These are phyloP conservation scores for Oreamnos americanus DNA, from an alignment of 2,113 vertebrate species.

Conservation along the genomic window DNA sequence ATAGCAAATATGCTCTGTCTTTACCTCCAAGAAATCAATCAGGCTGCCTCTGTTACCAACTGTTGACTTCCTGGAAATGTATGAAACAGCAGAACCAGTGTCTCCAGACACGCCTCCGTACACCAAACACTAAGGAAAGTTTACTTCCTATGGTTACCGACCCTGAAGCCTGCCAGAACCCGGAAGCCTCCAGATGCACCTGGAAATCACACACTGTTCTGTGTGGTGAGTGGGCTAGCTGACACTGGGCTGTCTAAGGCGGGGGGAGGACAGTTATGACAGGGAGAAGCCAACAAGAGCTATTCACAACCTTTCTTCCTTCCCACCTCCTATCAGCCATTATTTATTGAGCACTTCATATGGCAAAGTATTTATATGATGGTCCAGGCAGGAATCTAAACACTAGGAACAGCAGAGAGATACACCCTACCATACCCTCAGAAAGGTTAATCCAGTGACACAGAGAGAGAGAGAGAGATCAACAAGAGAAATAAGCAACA, in stretches of 20 bases:
- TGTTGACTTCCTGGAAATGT: constrained; percentile 39
- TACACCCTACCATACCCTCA: neutral
- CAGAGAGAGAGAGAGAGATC: neutral
- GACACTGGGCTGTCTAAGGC: neutral
- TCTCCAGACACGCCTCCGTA: neutral
- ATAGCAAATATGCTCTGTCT: constrained; percentile 33
- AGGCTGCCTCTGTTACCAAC: constrained; percentile 48
- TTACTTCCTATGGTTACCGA: neutral
- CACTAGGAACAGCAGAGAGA: neutral
- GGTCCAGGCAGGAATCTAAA: neutral
- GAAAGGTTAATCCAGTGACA: neutral
- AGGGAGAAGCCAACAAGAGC: neutral
- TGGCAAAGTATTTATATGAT: neutral
- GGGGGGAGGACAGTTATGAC: neutral
- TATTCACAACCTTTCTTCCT: neutral
- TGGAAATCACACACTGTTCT: neutral
- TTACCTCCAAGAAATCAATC: constrained; percentile 41
- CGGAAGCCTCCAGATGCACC: neutral
- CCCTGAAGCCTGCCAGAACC: neutral
- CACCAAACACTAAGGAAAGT: neutral
- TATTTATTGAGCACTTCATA: neutral
- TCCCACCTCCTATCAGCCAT: neutral
- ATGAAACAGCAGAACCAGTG: neutral
- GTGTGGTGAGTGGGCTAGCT: neutral
- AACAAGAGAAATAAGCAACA: neutral